phyloP scores from a whole-genome alignment of 23 tunicate species.

The Styela plicata region DNA sequence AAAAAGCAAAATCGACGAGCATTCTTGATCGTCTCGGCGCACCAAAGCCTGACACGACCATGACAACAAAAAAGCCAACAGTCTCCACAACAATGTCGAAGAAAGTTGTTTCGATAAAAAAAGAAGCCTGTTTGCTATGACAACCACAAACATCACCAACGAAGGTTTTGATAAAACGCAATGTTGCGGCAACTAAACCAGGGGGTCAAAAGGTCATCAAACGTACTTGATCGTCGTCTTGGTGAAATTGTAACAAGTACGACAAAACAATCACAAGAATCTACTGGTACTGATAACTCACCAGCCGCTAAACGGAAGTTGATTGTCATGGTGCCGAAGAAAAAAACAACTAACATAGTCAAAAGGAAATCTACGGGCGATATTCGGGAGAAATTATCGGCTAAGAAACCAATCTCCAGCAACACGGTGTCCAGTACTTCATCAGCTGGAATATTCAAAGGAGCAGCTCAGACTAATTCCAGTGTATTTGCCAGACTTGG shows the following conservation, averaged over 20 bases:
- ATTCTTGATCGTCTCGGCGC: not conserved
- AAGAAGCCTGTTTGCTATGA: not conserved
- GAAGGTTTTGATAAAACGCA: not conserved
- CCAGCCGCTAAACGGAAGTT: not conserved
- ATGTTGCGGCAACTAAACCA: not conserved
- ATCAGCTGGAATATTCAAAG: constrained; percentile 65
- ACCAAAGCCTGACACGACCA: not conserved
- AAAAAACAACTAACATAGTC: not conserved
- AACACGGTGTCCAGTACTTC: constrained; percentile 58
- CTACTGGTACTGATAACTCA: not conserved
- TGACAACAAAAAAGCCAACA: not conserved
- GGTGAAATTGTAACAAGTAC: not conserved
- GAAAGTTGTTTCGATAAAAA: constrained; percentile 18
- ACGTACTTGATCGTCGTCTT: constrained; percentile 19
- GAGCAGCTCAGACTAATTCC: constrained; percentile 22
- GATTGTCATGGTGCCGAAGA: not conserved
- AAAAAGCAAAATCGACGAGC: constrained; percentile 2
- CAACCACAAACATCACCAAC: not conserved
- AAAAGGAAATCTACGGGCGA: constrained; percentile 4
- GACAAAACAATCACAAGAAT: not conserved
- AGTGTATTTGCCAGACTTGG: constrained; percentile 52
- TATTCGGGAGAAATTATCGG: not conserved
- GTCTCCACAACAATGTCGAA: not conserved
- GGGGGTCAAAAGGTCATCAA: not conserved
- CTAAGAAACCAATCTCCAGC: constrained; percentile 56